Percentiles rank a stretch among this genome's conserved stretches.
Conservation (phyloP, 2,888 invertebrate species). For the Rhodophaea formosa region DNA sequence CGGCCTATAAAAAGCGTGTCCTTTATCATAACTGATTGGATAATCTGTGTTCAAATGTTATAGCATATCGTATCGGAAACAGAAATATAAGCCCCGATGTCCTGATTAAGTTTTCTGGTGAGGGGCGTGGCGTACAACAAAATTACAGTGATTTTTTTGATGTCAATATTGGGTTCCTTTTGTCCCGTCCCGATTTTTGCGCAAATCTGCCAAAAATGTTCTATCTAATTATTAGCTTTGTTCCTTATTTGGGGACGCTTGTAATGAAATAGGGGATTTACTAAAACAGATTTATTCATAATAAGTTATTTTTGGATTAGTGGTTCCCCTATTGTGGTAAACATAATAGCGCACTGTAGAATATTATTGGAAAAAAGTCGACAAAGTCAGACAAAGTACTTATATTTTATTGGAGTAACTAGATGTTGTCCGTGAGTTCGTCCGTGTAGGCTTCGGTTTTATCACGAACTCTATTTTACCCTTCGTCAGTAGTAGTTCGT, state of each 20-base stretch:
- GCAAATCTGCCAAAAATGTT: slow-evolving; percentile 67
- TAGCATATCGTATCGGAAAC: slow-evolving; percentile 78
- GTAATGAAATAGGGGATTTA: slow-evolving; percentile 48
- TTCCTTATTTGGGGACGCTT: slow-evolving; percentile 44
- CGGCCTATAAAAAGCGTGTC: slow-evolving; percentile 67
- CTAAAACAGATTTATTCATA: slow-evolving; percentile 48
- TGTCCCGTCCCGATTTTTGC: slow-evolving; percentile 63
- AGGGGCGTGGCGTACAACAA: slow-evolving; percentile 61
- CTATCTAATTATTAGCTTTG: slow-evolving; percentile 75
- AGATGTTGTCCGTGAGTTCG: too few species aligned
- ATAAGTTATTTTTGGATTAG: slow-evolving; percentile 50
- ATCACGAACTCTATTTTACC: too few species aligned
- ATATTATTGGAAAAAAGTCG: too few species aligned
- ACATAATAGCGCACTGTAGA: background rate
- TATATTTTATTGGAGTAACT: too few species aligned
- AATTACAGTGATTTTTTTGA: slow-evolving; percentile 79
- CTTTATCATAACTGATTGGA: slow-evolving; percentile 81
- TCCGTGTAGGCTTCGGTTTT: too few species aligned
- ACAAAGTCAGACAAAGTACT: too few species aligned
- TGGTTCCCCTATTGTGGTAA: slow-evolving; percentile 34
- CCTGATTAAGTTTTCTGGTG: slow-evolving; percentile 74
- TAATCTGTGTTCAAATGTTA: slow-evolving; percentile 79
- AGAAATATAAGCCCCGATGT: slow-evolving; percentile 71
- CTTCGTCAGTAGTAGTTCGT: too few species aligned
- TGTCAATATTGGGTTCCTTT: slow-evolving; percentile 64